Conservation (phyloP, 2,797 vertebrate species). For the Syngnathus rostellatus region DNA sequence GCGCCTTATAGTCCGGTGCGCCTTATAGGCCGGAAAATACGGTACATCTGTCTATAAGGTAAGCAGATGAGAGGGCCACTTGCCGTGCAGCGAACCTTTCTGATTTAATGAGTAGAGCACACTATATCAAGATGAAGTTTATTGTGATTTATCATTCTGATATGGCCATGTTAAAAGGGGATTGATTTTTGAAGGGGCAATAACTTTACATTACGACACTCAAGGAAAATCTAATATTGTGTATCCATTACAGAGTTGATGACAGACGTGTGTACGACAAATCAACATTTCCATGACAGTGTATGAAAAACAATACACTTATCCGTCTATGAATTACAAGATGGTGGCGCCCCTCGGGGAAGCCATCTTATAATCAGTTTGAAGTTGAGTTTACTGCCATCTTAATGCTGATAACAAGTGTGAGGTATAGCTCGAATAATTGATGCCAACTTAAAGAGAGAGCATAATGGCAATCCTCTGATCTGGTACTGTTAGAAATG, state of each 20-base stretch:
- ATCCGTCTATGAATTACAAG: neutral
- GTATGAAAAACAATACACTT: conserved; percentile 1
- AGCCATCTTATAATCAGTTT: no score
- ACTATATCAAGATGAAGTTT: conserved; percentile 14
- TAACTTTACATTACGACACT: conserved; percentile 30
- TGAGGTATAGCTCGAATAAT: no score
- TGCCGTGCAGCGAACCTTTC: conserved; percentile 5
- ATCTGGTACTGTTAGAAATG: no score
- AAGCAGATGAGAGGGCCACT: neutral
- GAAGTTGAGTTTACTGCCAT: no score
- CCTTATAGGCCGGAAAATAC: no score
- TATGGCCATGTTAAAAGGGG: conserved; percentile 18
- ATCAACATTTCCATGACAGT: conserved; percentile 1
- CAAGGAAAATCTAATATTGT: conserved; percentile 20
- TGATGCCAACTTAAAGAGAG: no score
- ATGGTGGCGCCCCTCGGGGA: neutral
- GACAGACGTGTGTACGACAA: conserved; percentile 4
- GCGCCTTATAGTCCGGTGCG: no score
- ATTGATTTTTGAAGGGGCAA: conserved; percentile 33
- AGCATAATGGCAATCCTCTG: no score
- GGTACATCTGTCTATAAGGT: neutral
- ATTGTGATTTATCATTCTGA: conserved; percentile 23
- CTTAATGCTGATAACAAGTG: no score
- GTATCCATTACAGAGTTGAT: conserved; percentile 23
- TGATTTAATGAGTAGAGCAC: conserved; percentile 15